Conservation (phyloP, 2,113 vertebrate genomes). For the Morone saxatilis region DNA sequence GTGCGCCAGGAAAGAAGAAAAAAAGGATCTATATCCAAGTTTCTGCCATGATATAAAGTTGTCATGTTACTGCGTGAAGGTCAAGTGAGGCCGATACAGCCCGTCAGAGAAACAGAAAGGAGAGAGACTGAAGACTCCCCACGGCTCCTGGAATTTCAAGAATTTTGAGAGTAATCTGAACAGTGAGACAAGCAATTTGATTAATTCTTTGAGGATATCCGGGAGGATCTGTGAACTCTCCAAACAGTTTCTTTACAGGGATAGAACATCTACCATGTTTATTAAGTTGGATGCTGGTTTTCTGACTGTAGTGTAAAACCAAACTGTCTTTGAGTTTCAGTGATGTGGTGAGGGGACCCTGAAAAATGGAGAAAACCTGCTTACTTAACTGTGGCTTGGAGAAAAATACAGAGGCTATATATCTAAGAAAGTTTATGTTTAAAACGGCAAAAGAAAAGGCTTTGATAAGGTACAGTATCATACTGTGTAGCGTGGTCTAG, state of each 20-base stretch:
- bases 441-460: background rate
- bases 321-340: background rate
- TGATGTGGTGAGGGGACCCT: background rate
- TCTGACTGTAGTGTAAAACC: background rate
- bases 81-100: slow-evolving; percentile 35
- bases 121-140: slow-evolving; percentile 27
- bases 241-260: background rate
- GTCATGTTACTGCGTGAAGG: slow-evolving; percentile 33
- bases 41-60: slow-evolving; percentile 23
- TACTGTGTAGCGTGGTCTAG: background rate
- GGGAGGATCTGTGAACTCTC: slow-evolving; percentile 17
- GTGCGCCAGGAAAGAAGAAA: background rate
- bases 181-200: slow-evolving; percentile 36
- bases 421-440: background rate
- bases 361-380: background rate
- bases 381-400: background rate
- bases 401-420: slow-evolving; percentile 22
- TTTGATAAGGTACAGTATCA: background rate
- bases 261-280: background rate
- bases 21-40: slow-evolving; percentile 1
- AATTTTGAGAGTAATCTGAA: slow-evolving; percentile 52
- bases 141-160: slow-evolving; percentile 61
- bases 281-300: background rate
- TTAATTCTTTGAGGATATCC: slow-evolving; percentile 32
- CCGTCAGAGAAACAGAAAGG: slow-evolving; percentile 24